phyloP scores from a whole-genome alignment of 2,113 vertebrate species.

The Malurus cyaneus region DNA sequence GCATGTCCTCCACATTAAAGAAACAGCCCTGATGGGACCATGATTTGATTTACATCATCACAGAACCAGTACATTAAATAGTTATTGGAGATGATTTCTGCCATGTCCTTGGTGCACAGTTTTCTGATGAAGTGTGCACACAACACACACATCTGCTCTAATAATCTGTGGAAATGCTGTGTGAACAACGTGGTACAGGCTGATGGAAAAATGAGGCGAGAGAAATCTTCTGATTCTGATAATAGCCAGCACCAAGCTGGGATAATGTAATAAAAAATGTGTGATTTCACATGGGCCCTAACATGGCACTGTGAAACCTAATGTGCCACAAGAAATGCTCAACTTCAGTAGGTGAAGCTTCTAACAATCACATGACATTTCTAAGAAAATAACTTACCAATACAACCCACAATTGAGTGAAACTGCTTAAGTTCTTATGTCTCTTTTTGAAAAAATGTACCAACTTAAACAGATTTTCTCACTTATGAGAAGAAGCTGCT shows the following conservation, averaged over 20 bases:
- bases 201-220: slow-evolving; percentile 9
- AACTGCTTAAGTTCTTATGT: neutral
- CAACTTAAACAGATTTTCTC: neutral
- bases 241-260: neutral
- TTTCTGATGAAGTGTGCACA: neutral
- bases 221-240: neutral
- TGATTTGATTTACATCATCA: neutral
- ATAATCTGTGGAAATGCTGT: neutral
- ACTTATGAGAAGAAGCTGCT: neutral
- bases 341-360: neutral
- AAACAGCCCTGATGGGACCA: neutral
- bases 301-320: neutral
- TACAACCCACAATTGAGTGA: neutral
- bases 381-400: neutral
- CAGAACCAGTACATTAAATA: neutral
- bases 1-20: neutral
- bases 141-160: neutral
- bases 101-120: neutral
- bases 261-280: neutral
- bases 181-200: neutral
- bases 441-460: neutral
- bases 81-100: slow-evolving; percentile 1
- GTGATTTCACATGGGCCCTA: neutral
- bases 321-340: neutral
- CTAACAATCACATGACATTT: neutral